Conservation (phyloP, 2,888 invertebrate species). For the Branchellion lobata region DNA sequence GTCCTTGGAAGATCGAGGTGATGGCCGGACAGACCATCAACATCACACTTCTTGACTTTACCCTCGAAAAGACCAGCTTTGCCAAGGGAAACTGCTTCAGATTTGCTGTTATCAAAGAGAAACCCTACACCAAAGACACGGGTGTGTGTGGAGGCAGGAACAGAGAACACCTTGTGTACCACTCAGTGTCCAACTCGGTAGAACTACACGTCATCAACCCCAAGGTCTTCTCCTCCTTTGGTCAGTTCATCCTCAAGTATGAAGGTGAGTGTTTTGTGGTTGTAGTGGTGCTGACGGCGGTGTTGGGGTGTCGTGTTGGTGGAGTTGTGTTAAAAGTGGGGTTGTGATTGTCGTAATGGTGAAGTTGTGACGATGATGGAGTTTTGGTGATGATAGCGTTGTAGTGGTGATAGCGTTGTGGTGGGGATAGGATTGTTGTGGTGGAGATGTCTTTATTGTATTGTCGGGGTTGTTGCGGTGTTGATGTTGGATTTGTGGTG, state of each 20-base stretch:
- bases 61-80: conserved; percentile 37
- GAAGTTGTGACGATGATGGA: not conserved
- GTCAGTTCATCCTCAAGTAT: conserved; percentile 51
- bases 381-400: too few relatives aligned
- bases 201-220: conserved; percentile 51
- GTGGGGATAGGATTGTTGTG: too few relatives aligned
- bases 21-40: conserved; percentile 49
- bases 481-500: too few relatives aligned
- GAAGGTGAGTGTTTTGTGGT: conserved; percentile 50
- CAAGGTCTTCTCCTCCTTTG: conserved; percentile 46
- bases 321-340: not conserved
- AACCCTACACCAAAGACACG: conserved; percentile 35
- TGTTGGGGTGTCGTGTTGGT: not conserved
- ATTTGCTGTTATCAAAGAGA: conserved; percentile 50
- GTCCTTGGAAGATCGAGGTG: conserved; percentile 51
- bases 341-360: not conserved
- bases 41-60: conserved; percentile 49
- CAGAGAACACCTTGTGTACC: conserved; percentile 44
- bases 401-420: too few relatives aligned
- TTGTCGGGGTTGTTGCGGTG: too few relatives aligned
- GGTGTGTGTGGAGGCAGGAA: conserved; percentile 47
- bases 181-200: conserved; percentile 46
- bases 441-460: too few relatives aligned
- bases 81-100: conserved; percentile 44
- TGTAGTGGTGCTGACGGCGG: too few relatives aligned